Percentiles rank a stretch among this genome's conserved stretches.
phyloP scores from a whole-genome alignment of 1,140 invertebrate species.

The Pectinophora gossypiella region DNA sequence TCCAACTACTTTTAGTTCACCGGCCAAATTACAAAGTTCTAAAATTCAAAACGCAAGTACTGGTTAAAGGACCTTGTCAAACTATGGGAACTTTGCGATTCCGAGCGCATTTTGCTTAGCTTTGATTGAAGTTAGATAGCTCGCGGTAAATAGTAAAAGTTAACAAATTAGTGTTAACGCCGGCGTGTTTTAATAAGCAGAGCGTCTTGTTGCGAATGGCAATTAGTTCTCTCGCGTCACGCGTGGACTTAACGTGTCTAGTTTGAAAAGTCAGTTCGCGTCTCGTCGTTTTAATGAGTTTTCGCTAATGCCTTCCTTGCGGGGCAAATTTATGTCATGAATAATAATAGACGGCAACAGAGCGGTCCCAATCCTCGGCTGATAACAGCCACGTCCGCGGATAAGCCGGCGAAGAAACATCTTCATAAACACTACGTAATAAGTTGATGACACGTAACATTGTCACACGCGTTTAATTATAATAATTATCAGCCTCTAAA shows the following conservation, averaged over 20 bases:
- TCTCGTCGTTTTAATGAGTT: conserved; percentile 71
- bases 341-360: conserved; percentile 62
- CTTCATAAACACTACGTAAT: conserved; percentile 58
- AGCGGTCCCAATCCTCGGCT: conserved; percentile 58
- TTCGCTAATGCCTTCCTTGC: conserved; percentile 69
- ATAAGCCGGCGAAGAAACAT: conserved; percentile 57
- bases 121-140: neutral
- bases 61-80: too few relatives aligned
- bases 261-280: conserved; percentile 70
- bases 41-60: too few relatives aligned
- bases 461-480: too few relatives aligned
- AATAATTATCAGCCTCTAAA: too few relatives aligned
- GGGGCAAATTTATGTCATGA: conserved; percentile 71
- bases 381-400: conserved; percentile 57
- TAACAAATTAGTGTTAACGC: conserved; percentile 49
- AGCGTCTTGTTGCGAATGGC: conserved; percentile 52
- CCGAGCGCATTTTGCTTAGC: too few relatives aligned
- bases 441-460: conserved; percentile 41
- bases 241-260: conserved; percentile 71
- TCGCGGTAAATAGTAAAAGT: conserved; percentile 1
- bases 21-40: too few relatives aligned
- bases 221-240: conserved; percentile 58
- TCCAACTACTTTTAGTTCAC: too few relatives aligned
- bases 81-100: too few relatives aligned
- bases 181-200: conserved; percentile 53